These are phyloP conservation scores for Dendronephthya gigantea DNA, from an alignment of 64 coral and sea anemone genomes.

Conservation along the genomic window DNA sequence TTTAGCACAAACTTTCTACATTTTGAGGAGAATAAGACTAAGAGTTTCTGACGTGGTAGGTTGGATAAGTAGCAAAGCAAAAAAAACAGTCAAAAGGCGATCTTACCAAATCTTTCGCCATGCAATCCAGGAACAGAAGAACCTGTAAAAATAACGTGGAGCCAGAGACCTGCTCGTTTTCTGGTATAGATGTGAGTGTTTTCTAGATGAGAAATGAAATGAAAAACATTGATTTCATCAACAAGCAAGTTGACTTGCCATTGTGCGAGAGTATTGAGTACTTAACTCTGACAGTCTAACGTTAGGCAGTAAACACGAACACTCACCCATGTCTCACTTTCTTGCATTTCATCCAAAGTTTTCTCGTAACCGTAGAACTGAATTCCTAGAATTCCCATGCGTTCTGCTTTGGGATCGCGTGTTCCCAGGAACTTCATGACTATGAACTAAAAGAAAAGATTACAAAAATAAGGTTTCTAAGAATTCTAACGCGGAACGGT, in stretches of 20 bases:
- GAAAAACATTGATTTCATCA: background rate
- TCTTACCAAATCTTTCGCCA: conserved; percentile 92
- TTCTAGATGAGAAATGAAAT: conserved; percentile 29
- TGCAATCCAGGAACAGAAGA: conserved; percentile 72
- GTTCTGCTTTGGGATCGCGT: background rate
- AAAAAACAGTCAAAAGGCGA: background rate
- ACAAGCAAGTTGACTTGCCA: background rate
- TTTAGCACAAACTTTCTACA: conserved; percentile 7
- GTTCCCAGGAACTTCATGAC: conserved; percentile 7
- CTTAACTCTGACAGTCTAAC: no score
- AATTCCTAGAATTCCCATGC: conserved; percentile 5
- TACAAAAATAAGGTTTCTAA: background rate
- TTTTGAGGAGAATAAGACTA: background rate
- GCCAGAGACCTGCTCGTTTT: conserved; percentile 41
- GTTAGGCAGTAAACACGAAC: background rate
- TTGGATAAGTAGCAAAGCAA: background rate
- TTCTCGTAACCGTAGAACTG: conserved; percentile 16
- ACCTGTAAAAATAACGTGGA: conserved; percentile 72
- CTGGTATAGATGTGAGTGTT: conserved; percentile 46
- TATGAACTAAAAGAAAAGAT: background rate
- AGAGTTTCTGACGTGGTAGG: background rate
- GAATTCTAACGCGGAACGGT: no score
- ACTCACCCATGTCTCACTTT: background rate
- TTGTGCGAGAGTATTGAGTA: no score
- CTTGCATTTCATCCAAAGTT: background rate